Percentiles rank a stretch among this genome's conserved stretches.
Conservation (phyloP, 2,888 invertebrate species). For the Ectobius pallidus region DNA sequence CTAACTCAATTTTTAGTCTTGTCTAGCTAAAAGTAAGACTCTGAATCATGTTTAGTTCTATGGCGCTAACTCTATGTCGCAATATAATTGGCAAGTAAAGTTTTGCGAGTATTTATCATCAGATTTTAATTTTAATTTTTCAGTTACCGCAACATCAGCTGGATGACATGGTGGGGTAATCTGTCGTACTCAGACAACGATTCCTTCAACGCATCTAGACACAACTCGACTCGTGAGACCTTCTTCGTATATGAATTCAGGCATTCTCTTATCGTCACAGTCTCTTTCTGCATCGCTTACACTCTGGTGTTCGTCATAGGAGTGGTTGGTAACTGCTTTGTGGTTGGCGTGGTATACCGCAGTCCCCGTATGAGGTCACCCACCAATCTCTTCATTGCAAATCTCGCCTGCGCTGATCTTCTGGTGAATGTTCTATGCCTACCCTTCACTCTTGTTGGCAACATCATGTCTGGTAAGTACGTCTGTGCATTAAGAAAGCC, state of each 20-base stretch:
- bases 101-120: too few species aligned
- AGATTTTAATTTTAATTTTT: too few species aligned
- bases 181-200: too few species aligned
- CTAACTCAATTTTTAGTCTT: too few species aligned
- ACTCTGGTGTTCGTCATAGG: slow-evolving; percentile 49
- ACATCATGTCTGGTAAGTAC: slow-evolving; percentile 60
- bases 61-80: too few species aligned
- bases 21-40: too few species aligned
- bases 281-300: slow-evolving; percentile 46
- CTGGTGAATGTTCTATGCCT: slow-evolving; percentile 63
- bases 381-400: slow-evolving; percentile 63
- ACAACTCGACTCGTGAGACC: neutral
- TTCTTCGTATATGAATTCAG: neutral
- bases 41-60: too few species aligned
- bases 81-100: too few species aligned
- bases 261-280: slow-evolving; percentile 38
- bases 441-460: slow-evolving; percentile 63
- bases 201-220: neutral
- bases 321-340: slow-evolving; percentile 55
- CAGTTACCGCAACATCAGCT: neutral
- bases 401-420: slow-evolving; percentile 63
- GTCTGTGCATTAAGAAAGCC: neutral
- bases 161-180: neutral
- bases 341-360: slow-evolving; percentile 53
- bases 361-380: slow-evolving; percentile 56